Percentiles rank a stretch among this genome's conserved stretches.
These are phyloP conservation scores for Menura novaehollandiae DNA, from an alignment of 2,113 vertebrate genomes.

Conservation along the genomic window DNA sequence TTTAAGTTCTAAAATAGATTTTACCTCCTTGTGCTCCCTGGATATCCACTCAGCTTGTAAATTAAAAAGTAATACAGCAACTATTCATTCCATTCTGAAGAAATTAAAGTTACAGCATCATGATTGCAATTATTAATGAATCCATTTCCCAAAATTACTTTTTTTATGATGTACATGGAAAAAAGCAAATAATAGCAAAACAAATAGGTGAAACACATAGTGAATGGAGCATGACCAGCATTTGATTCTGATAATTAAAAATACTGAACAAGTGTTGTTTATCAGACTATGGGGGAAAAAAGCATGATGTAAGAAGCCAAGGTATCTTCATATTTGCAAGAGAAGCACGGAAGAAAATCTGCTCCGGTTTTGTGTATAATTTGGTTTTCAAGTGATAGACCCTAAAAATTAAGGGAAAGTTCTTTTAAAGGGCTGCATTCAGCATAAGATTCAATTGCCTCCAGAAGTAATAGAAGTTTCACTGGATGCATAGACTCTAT, in stretches of 20 bases:
- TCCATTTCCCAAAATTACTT: conserved; percentile 19
- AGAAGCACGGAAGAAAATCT: neutral
- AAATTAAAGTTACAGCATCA: conserved; percentile 21
- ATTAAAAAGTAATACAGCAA: conserved; percentile 25
- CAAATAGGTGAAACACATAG: conserved; percentile 6
- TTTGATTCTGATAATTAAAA: conserved; percentile 45
- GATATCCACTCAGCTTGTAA: conserved; percentile 8
- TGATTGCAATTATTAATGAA: conserved; percentile 9
- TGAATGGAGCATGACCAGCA: neutral
- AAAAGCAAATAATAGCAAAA: neutral
- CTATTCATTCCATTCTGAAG: neutral
- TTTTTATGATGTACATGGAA: neutral
- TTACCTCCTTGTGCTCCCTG: neutral
- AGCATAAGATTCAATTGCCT: neutral
- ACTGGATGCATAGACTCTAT: neutral
- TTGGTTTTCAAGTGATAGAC: neutral
- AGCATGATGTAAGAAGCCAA: neutral
- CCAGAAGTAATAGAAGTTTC: neutral
- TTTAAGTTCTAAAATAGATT: neutral
- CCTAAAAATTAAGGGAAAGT: neutral
- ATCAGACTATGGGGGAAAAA: neutral
- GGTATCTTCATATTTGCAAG: neutral
- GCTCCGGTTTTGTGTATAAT: neutral
- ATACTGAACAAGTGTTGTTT: neutral
- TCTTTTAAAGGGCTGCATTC: neutral